phyloP scores from a whole-genome alignment of 1,140 invertebrate genomes.

The Zaprionus gabonicus region DNA sequence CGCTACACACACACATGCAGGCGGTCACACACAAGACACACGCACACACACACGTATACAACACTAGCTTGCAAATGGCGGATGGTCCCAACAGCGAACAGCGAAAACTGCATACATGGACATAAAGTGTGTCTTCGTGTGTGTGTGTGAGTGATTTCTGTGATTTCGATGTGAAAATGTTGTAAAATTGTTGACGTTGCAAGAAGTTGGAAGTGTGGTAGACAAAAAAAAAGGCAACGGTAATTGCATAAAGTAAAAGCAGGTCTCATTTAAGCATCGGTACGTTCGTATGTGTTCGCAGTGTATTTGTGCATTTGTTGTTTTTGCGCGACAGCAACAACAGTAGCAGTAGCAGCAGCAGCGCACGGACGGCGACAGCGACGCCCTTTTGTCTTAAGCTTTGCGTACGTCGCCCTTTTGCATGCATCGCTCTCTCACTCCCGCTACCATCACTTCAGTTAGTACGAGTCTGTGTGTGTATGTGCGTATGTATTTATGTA shows the following conservation, averaged over 20 bases:
- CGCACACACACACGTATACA: slow-evolving; percentile 50
- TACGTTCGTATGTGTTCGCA: slow-evolving; percentile 26
- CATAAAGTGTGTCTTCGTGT: slow-evolving; percentile 22
- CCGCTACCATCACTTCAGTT: slow-evolving; percentile 16
- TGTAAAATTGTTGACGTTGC: slow-evolving; percentile 79
- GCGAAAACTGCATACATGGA: slow-evolving; percentile 67
- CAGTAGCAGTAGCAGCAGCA: neutral
- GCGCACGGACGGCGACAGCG: slow-evolving; percentile 40
- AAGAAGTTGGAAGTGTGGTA: slow-evolving; percentile 54
- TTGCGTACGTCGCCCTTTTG: slow-evolving; percentile 51
- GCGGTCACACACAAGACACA: slow-evolving; percentile 49
- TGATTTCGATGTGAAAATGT: slow-evolving; percentile 66
- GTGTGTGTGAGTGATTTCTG: slow-evolving; percentile 40
- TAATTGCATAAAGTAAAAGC: slow-evolving; percentile 52
- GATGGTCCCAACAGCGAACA: slow-evolving; percentile 68
- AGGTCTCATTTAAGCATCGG: slow-evolving; percentile 18
- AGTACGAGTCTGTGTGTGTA: slow-evolving; percentile 19
- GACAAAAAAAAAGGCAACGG: slow-evolving; percentile 36
- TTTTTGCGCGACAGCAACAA: slow-evolving; percentile 36
- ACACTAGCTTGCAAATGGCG: slow-evolving; percentile 77
- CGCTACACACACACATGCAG: slow-evolving; percentile 50
- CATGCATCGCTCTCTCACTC: slow-evolving; percentile 28
- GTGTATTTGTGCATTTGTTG: slow-evolving; percentile 63
- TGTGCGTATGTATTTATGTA: slow-evolving; percentile 10
- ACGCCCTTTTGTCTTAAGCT: slow-evolving; percentile 75